These are phyloP conservation scores for Synanthedon vespiformis DNA, from an alignment of 2,888 invertebrate species.

Conservation along the genomic window DNA sequence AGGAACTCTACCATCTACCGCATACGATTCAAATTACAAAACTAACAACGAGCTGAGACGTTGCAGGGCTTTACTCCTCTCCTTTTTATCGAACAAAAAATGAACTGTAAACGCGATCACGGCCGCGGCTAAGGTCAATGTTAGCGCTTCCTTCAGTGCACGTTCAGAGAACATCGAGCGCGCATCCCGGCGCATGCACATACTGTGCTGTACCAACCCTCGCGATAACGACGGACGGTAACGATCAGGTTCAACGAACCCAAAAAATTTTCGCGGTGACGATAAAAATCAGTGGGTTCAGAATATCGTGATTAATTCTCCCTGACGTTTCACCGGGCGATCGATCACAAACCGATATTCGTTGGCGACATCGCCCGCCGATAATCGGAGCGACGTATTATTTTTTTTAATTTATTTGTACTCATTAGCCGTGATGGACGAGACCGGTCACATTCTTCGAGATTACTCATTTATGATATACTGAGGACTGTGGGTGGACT, in stretches of 20 bases:
- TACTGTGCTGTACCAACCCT: conserved; percentile 21
- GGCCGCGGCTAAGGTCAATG: conserved; percentile 71
- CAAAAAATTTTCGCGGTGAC: neutral
- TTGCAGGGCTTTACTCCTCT: conserved; percentile 69
- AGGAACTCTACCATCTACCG: conserved; percentile 4
- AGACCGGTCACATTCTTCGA: conserved; percentile 34
- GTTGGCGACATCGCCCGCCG: conserved; percentile 39
- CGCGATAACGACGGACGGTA: conserved; percentile 20
- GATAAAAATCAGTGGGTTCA: neutral
- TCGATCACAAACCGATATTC: conserved; percentile 51
- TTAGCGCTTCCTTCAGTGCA: conserved; percentile 71
- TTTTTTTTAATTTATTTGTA: conserved; percentile 41
- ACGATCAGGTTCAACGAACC: conserved; percentile 33
- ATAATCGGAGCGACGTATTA: conserved; percentile 47
- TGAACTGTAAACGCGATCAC: conserved; percentile 72
- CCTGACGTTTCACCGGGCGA: conserved; percentile 40
- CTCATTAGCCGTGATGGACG: conserved; percentile 63
- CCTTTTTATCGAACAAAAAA: conserved; percentile 72
- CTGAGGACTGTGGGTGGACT: conserved; percentile 27
- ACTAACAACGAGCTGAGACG: conserved; percentile 2
- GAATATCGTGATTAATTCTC: conserved; percentile 28
- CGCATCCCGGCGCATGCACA: conserved; percentile 51
- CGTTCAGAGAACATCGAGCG: conserved; percentile 65
- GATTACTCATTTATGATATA: conserved; percentile 37
- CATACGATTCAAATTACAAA: conserved; percentile 17